phyloP scores from a whole-genome alignment of 2,888 invertebrate species.

The Balanococcus diminutus region DNA sequence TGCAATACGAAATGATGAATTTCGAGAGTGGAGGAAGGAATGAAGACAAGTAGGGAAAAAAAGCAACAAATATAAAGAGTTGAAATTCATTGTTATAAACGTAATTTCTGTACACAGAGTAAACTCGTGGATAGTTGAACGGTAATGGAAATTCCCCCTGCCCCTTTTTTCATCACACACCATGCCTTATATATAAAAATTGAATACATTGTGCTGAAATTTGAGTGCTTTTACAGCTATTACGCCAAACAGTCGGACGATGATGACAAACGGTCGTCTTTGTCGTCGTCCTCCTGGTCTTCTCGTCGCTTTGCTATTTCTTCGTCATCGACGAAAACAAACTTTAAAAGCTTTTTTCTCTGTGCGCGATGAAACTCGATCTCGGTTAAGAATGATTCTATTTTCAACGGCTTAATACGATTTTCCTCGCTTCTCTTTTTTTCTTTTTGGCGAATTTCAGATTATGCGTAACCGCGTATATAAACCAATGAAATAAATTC shows the following conservation, averaged over 20 bases:
- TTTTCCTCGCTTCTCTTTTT: not conserved
- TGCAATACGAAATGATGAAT: too few species aligned
- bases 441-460: not conserved
- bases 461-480: constrained; percentile 27
- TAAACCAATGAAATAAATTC: constrained; percentile 13
- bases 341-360: constrained; percentile 25
- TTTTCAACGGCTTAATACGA: constrained; percentile 11
- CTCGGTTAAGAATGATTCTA: constrained; percentile 13
- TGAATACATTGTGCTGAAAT: constrained; percentile 15
- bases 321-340: not conserved
- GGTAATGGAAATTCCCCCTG: not conserved
- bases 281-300: not conserved
- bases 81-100: not conserved
- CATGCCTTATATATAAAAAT: not conserved
- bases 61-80: not conserved
- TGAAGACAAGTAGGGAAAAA: not conserved
- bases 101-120: not conserved
- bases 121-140: not conserved
- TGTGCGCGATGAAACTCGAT: constrained; percentile 19
- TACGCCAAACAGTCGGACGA: constrained; percentile 17
- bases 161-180: not conserved
- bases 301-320: not conserved
- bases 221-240: constrained; percentile 33
- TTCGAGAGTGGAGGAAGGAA: not conserved
- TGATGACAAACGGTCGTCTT: not conserved